These are phyloP conservation scores for Tangachromis dhanisi DNA, from an alignment of 2,113 vertebrate genomes.

Conservation along the genomic window DNA sequence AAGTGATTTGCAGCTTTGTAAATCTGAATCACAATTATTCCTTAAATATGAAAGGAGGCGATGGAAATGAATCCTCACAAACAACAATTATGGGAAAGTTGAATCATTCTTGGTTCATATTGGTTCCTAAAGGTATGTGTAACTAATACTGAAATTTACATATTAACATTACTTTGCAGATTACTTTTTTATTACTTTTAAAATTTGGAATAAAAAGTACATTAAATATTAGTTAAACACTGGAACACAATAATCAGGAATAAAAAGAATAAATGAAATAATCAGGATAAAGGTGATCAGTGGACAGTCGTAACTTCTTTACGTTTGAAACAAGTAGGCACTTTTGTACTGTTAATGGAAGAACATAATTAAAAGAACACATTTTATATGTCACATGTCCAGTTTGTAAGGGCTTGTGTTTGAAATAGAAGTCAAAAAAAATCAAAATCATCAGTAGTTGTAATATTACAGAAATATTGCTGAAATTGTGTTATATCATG, in stretches of 20 bases:
- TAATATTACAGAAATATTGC: background rate
- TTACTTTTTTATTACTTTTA: too few relatives aligned
- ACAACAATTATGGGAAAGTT: background rate
- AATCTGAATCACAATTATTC: background rate
- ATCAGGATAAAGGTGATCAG: background rate
- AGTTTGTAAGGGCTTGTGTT: background rate
- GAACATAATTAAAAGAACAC: background rate
- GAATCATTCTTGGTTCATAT: background rate
- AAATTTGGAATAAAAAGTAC: background rate
- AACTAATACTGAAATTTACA: background rate
- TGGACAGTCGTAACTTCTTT: background rate
- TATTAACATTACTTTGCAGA: background rate
- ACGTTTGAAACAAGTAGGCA: background rate
- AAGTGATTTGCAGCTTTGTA: background rate
- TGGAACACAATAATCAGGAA: background rate
- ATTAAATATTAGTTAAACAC: background rate
- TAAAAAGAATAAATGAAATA: background rate
- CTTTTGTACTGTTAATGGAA: background rate
- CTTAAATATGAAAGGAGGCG: background rate
- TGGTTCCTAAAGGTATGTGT: background rate
- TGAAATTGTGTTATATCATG: background rate
- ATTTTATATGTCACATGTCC: background rate
- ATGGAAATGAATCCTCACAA: background rate
- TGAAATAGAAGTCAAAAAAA: background rate
- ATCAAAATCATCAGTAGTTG: background rate